These are phyloP conservation scores for Arothron firmamentum DNA, from an alignment of 2,113 vertebrate species.

Conservation along the genomic window DNA sequence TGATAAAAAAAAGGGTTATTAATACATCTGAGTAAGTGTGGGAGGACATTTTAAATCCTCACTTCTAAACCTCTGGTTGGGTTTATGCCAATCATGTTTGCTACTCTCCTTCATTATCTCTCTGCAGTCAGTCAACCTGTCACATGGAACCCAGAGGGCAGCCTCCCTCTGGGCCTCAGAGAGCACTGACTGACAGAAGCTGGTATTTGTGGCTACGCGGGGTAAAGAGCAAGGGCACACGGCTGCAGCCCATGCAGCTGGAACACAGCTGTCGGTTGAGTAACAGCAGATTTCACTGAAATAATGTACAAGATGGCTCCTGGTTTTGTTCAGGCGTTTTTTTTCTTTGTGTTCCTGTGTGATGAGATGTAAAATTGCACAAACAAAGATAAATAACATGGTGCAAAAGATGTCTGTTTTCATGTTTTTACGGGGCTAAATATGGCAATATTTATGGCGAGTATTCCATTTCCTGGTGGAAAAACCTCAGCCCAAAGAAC, in stretches of 20 bases:
- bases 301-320: slow-evolving; percentile 15
- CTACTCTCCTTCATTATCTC: slow-evolving; percentile 51
- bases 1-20: slow-evolving; percentile 22
- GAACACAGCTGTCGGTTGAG: slow-evolving; percentile 36
- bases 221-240: slow-evolving; percentile 51
- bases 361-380: neutral
- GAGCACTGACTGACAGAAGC: slow-evolving; percentile 58
- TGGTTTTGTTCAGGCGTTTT: slow-evolving; percentile 2
- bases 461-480: too few relatives aligned
- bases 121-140: slow-evolving; percentile 30
- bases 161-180: slow-evolving; percentile 41
- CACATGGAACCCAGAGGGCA: slow-evolving; percentile 37
- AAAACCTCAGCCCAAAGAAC: too few relatives aligned
- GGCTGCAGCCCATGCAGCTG: slow-evolving; percentile 55
- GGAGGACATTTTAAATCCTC: slow-evolving; percentile 43
- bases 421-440: slow-evolving; percentile 9
- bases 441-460: neutral
- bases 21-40: slow-evolving; percentile 18
- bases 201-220: slow-evolving; percentile 54
- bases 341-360: neutral
- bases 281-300: slow-evolving; percentile 28
- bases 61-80: slow-evolving; percentile 36
- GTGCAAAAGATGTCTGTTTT: too few relatives aligned
- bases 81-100: slow-evolving; percentile 43
- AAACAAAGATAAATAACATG: neutral